Conservation (phyloP, 2,113 vertebrate species). For the Callionymus lyra region DNA sequence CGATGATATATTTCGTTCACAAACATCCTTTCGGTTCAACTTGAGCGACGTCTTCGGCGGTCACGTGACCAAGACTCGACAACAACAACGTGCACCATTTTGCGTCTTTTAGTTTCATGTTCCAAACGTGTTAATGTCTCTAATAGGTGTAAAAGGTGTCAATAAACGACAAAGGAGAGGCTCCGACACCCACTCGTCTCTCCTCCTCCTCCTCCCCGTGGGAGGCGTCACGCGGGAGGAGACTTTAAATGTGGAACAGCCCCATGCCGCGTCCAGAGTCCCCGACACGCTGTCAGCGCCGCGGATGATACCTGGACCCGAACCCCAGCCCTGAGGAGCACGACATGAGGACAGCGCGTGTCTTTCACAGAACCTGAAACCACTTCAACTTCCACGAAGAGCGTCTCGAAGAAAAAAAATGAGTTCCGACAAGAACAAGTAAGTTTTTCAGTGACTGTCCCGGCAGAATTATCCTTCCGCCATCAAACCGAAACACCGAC, state of each 20-base stretch:
- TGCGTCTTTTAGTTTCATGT: no score
- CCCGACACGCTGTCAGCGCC: slow-evolving; percentile 8
- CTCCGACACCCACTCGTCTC: not conserved
- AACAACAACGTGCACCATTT: no score
- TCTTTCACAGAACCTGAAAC: not conserved
- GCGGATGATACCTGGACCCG: slow-evolving; percentile 9
- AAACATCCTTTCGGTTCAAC: no score
- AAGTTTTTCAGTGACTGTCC: slow-evolving; percentile 28
- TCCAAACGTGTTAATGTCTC: no score
- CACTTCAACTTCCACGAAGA: not conserved
- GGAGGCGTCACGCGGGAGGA: slow-evolving; percentile 56
- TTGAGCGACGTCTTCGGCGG: no score
- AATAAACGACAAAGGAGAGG: not conserved
- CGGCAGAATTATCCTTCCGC: no score
- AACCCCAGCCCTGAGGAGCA: not conserved
- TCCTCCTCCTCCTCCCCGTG: slow-evolving; percentile 31
- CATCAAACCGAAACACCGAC: no score
- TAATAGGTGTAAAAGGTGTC: no score
- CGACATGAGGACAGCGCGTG: slow-evolving; percentile 11
- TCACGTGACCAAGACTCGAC: no score
- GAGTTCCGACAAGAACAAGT: slow-evolving; percentile 67
- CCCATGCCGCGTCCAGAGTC: slow-evolving; percentile 35
- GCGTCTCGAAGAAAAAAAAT: slow-evolving; percentile 23
- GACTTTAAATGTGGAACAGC: slow-evolving; percentile 67
- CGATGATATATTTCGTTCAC: no score